These are phyloP conservation scores for Desmodus rotundus DNA, from an alignment of 2,113 vertebrate genomes.

Conservation along the genomic window DNA sequence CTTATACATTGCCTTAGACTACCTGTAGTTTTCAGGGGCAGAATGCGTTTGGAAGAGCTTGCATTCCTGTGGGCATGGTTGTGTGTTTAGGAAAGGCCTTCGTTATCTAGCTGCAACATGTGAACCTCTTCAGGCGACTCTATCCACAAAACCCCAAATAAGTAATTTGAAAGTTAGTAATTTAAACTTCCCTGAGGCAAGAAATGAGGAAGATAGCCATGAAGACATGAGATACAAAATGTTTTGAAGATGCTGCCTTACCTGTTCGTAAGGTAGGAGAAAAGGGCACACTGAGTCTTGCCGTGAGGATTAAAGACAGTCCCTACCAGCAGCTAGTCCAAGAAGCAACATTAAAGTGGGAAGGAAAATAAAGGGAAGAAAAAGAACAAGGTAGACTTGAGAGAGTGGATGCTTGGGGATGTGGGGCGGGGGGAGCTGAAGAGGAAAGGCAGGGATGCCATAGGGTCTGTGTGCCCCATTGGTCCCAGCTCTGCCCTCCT, in stretches of 20 bases:
- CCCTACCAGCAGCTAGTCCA: background rate
- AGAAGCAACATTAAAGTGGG: background rate
- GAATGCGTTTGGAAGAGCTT: background rate
- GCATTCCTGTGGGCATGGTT: background rate
- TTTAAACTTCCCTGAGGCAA: background rate
- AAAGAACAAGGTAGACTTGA: background rate
- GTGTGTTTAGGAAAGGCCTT: background rate
- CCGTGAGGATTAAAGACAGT: background rate
- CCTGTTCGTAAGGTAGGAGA: background rate
- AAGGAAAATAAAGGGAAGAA: background rate
- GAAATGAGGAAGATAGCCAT: background rate
- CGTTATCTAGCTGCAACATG: background rate
- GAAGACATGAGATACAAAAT: background rate
- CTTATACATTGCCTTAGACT: background rate
- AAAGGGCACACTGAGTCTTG: background rate
- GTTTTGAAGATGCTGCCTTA: background rate
- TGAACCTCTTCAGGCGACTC: background rate
- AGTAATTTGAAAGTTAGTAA: background rate
- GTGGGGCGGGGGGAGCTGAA: background rate
- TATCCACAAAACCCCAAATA: background rate
- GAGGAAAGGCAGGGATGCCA: fast-evolving
- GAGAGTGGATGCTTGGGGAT: background rate
- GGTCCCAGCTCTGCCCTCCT: background rate
- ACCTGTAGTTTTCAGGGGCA: background rate
- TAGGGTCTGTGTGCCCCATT: background rate